These are phyloP conservation scores for Climacteris rufus DNA, from an alignment of 2,113 vertebrate species.

Conservation along the genomic window DNA sequence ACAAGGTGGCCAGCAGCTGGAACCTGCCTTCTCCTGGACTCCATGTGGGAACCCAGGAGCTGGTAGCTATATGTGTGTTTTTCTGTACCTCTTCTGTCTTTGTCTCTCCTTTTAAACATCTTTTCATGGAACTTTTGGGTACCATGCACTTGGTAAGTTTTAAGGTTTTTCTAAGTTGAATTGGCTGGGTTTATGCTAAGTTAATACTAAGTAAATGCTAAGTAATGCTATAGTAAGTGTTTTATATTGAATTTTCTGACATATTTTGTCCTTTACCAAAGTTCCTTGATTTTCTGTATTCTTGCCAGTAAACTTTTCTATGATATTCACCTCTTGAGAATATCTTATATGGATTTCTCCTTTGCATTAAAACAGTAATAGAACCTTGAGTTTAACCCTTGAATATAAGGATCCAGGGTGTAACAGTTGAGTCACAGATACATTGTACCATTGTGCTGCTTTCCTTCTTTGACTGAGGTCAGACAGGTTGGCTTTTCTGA, in stretches of 20 bases:
- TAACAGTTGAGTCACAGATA: background rate
- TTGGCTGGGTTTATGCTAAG: background rate
- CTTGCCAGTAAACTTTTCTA: background rate
- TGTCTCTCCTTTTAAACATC: background rate
- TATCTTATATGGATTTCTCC: background rate
- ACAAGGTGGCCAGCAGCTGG: rapidly evolving
- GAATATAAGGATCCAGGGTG: background rate
- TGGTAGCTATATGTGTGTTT: rapidly evolving
- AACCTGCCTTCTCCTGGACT: rapidly evolving
- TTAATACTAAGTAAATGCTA: background rate
- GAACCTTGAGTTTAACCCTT: background rate
- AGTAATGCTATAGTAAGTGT: background rate
- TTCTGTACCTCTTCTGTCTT: background rate
- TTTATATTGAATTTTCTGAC: background rate
- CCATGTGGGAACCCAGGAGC: rapidly evolving
- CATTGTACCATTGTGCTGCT: background rate
- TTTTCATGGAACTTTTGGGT: background rate
- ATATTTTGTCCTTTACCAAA: background rate
- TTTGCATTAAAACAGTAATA: background rate
- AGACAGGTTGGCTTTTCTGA: background rate
- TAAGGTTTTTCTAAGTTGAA: background rate
- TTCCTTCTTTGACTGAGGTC: background rate
- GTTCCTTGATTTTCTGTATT: background rate
- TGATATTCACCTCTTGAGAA: background rate
- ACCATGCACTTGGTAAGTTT: too few relatives aligned